Evolutionary conservation across 2,797 vertebrate genomes (phyloP).

Genomic region (Arnoldichthys spilopterus): DNA sequence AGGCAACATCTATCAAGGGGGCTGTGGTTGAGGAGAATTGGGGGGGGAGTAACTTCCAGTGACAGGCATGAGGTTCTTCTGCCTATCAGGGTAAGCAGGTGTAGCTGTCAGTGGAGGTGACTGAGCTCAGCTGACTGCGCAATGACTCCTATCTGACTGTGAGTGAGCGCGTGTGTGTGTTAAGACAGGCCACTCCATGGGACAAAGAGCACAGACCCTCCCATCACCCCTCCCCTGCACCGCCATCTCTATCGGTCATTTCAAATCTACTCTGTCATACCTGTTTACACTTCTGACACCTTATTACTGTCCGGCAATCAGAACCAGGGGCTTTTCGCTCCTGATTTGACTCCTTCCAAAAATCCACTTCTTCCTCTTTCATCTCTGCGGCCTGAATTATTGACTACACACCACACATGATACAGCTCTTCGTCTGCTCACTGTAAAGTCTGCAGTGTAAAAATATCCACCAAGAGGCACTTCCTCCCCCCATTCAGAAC

Average conservation of each 20-base stretch:
- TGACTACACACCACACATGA: slow-evolving; percentile 53
- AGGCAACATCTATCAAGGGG: slow-evolving; percentile 50
- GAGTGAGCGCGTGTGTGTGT: slow-evolving; percentile 33
- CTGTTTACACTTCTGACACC: slow-evolving; percentile 66
- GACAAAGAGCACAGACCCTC: slow-evolving; percentile 41
- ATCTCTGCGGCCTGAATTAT: slow-evolving; percentile 53
- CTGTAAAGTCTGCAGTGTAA: slow-evolving; percentile 37
- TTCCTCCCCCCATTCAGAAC: slow-evolving; percentile 36
- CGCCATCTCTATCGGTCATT: slow-evolving; percentile 56
- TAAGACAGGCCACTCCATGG: slow-evolving; percentile 19
- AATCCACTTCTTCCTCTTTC: slow-evolving; percentile 36
- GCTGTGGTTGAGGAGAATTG: neutral
- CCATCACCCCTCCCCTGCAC: slow-evolving; percentile 14
- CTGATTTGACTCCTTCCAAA: slow-evolving; percentile 18
- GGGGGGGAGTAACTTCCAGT: slow-evolving; percentile 33
- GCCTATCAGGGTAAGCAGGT: slow-evolving; percentile 63
- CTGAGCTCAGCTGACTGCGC: slow-evolving; percentile 43
- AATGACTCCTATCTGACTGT: slow-evolving; percentile 27
- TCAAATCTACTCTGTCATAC: slow-evolving; percentile 66
- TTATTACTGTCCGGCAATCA: slow-evolving; percentile 55
- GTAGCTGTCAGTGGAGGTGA: slow-evolving; percentile 61
- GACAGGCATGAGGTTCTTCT: slow-evolving; percentile 53
- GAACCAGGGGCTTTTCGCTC: slow-evolving; percentile 17
- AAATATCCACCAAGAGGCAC: slow-evolving; percentile 48
- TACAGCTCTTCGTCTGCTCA: slow-evolving; percentile 32